These are phyloP conservation scores for Apodemus speciosus DNA, from an alignment of 2,113 vertebrate genomes.

Conservation along the genomic window DNA sequence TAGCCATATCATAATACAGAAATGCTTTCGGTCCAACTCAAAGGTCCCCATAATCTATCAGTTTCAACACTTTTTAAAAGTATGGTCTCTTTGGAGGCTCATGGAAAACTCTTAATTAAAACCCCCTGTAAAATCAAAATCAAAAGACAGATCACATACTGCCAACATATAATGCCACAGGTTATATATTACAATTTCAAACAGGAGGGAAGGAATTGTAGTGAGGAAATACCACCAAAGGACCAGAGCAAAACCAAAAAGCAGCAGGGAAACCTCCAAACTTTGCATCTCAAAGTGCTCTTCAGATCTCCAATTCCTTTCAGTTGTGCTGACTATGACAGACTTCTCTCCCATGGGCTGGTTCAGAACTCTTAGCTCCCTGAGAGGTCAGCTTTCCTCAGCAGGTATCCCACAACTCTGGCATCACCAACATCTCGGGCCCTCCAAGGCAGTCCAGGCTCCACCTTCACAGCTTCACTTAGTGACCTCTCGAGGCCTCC, in stretches of 20 bases:
- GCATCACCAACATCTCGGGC: background rate
- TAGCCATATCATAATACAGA: background rate
- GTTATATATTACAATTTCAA: background rate
- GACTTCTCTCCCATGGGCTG: background rate
- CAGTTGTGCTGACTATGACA: background rate
- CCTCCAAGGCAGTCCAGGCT: background rate
- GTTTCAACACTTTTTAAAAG: background rate
- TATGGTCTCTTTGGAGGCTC: background rate
- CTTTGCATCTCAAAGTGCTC: background rate
- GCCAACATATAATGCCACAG: background rate
- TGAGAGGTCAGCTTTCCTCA: background rate
- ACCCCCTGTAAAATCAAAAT: background rate
- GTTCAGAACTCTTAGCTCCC: background rate
- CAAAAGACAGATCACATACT: background rate
- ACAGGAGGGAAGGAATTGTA: background rate
- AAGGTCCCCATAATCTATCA: background rate
- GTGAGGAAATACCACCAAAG: background rate
- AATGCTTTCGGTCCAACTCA: background rate
- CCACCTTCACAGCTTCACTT: background rate
- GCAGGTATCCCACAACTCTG: background rate
- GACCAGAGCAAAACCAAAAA: background rate
- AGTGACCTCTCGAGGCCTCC: background rate
- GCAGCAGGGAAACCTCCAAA: background rate
- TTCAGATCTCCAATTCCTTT: background rate
- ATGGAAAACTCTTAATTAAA: background rate